Percentiles rank a stretch among this genome's conserved stretches.
Conservation (phyloP, 1,140 invertebrate genomes). For the Drosophila paulistorum region DNA sequence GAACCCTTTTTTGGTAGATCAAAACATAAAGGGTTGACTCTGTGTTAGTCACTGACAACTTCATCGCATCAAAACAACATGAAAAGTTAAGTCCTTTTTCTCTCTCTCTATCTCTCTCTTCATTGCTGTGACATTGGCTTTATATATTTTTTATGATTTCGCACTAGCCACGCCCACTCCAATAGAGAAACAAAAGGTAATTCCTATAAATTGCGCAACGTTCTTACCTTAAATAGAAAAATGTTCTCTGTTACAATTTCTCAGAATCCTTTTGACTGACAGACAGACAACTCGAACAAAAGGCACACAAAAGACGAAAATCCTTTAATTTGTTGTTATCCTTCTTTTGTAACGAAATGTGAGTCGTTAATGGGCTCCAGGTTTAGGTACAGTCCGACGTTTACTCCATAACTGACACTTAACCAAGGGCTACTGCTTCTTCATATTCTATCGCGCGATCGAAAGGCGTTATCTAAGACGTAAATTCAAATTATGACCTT, state of each 20-base stretch:
- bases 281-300: slow-evolving; percentile 43
- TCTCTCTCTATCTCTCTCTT: slow-evolving; percentile 39
- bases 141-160: slow-evolving; percentile 10
- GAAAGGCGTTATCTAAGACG: slow-evolving; percentile 33
- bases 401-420: slow-evolving; percentile 48
- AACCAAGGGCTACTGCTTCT: slow-evolving; percentile 33
- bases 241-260: slow-evolving; percentile 24
- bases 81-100: slow-evolving; percentile 50
- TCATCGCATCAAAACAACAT: slow-evolving; percentile 38
- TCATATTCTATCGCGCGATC: slow-evolving; percentile 1
- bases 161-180: slow-evolving; percentile 39
- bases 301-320: slow-evolving; percentile 44
- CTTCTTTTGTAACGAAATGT: slow-evolving; percentile 49
- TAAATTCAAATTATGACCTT: slow-evolving; percentile 51
- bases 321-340: slow-evolving; percentile 68
- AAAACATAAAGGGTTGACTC: slow-evolving; percentile 33
- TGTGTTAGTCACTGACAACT: slow-evolving; percentile 31
- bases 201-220: slow-evolving; percentile 55
- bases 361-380: slow-evolving; percentile 42
- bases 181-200: slow-evolving; percentile 3
- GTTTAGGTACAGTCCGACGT: slow-evolving; percentile 29
- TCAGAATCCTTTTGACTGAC: slow-evolving; percentile 46
- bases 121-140: slow-evolving; percentile 44
- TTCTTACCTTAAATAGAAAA: slow-evolving; percentile 23
- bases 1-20: background rate